A percentile compares a stretch with the other conserved stretches of the same genome.
These are phyloP conservation scores for Chelidonichthys spinosus DNA, from an alignment of 2,797 vertebrate genomes.

Conservation along the genomic window DNA sequence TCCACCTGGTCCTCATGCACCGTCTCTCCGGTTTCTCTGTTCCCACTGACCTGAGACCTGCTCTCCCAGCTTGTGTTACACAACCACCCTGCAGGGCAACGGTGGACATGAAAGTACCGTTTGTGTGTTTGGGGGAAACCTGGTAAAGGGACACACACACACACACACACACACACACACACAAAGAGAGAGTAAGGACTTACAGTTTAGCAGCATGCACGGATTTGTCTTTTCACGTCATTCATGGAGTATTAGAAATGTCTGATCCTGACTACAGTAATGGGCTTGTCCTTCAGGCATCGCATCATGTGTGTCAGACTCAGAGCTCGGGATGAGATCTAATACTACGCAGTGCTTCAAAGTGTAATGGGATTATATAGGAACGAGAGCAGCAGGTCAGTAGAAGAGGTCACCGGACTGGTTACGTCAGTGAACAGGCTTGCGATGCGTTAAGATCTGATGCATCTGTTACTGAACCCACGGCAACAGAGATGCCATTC, in stretches of 20 bases:
- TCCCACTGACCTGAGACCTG: constrained; percentile 63
- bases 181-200: neutral
- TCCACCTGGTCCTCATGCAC: constrained; percentile 65
- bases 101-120: constrained; percentile 67
- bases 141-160: constrained; percentile 31
- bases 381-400: neutral
- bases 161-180: neutral
- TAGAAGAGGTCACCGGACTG: neutral
- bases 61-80: constrained; percentile 70
- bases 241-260: neutral
- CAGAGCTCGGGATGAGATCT: neutral
- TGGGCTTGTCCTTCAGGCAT: neutral
- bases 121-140: constrained; percentile 44
- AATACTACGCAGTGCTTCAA: neutral
- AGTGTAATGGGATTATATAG: neutral
- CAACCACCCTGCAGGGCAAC: constrained; percentile 59
- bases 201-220: neutral
- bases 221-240: neutral
- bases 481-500: constrained; percentile 67
- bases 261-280: neutral
- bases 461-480: constrained; percentile 58
- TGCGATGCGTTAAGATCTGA: constrained; percentile 42
- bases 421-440: constrained; percentile 31
- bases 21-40: constrained; percentile 63
- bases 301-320: neutral